Evolutionary conservation across 2,888 invertebrate genomes (phyloP).

Genomic region (Lissonota sp.): DNA sequence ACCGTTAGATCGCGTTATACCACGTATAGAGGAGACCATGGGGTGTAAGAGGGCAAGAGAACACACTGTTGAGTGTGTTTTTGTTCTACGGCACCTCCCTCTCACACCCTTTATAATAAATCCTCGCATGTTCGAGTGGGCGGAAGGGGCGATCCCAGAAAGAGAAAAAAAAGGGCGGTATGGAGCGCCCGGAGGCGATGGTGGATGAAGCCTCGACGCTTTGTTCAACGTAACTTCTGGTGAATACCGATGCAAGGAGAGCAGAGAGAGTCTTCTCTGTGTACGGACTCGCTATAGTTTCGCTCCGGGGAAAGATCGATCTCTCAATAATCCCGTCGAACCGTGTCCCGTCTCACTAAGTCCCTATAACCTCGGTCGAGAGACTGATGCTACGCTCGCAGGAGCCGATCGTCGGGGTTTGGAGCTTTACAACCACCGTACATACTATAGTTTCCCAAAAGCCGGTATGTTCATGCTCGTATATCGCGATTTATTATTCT

Average conservation of each 20-base stretch:
- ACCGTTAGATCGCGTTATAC: slow-evolving; percentile 45
- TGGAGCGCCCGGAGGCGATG: slow-evolving; percentile 1
- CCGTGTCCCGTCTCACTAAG: slow-evolving; percentile 15
- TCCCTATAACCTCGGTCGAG: neutral
- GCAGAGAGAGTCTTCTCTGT: neutral
- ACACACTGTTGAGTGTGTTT: slow-evolving; percentile 18
- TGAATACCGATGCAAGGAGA: slow-evolving; percentile 48
- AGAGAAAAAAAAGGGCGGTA: neutral
- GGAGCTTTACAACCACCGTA: too few relatives aligned
- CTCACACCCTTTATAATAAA: slow-evolving; percentile 53
- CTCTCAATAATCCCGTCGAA: slow-evolving; percentile 49
- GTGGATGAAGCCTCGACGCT: slow-evolving; percentile 31
- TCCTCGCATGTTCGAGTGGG: slow-evolving; percentile 38
- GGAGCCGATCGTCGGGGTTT: too few relatives aligned
- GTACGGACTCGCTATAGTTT: slow-evolving; percentile 6
- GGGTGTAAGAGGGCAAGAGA: neutral
- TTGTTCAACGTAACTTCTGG: slow-evolving; percentile 34
- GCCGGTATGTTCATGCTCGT: too few relatives aligned
- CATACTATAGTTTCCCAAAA: too few relatives aligned
- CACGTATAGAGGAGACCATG: neutral
- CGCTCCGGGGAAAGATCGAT: slow-evolving; percentile 52
- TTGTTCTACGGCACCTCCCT: slow-evolving; percentile 5
- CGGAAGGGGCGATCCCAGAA: slow-evolving; percentile 1
- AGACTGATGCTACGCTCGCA: slow-evolving; percentile 15
- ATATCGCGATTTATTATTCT: too few relatives aligned